Conservation (phyloP, 1,140 invertebrate genomes). For the Cydia splendana region DNA sequence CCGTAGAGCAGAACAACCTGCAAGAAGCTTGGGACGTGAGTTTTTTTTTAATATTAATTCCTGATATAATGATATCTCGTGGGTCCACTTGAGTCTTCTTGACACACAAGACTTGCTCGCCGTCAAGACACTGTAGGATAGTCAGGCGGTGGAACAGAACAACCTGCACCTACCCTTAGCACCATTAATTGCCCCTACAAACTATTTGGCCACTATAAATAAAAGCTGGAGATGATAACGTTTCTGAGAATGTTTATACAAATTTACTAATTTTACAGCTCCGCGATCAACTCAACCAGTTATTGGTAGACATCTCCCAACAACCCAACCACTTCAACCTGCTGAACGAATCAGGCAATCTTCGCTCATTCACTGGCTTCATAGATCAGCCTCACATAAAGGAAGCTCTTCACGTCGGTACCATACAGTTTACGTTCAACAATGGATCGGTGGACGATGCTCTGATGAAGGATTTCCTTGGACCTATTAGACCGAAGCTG, state of each 20-base stretch:
- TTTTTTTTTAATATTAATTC: not conserved
- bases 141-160: too few species aligned
- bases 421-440: conserved; percentile 65
- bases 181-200: too few species aligned
- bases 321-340: conserved; percentile 52
- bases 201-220: too few species aligned
- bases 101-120: too few species aligned
- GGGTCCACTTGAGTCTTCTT: too few species aligned
- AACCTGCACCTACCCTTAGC: too few species aligned
- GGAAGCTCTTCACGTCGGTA: conserved; percentile 73
- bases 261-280: conserved; percentile 47
- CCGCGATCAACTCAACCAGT: conserved; percentile 50
- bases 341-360: conserved; percentile 40
- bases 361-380: conserved; percentile 45
- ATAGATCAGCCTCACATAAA: conserved; percentile 39
- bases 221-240: too few species aligned
- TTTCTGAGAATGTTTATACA: too few species aligned
- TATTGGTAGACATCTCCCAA: conserved; percentile 44
- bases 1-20: conserved; percentile 41
- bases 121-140: too few species aligned
- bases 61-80: too few species aligned
- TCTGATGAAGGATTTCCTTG: conserved; percentile 51
- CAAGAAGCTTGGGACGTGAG: conserved; percentile 46
- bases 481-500: conserved; percentile 44
- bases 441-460: conserved; percentile 41